Conservation (phyloP, 1,140 invertebrate species). For the Phymorhynchus buccinoides region DNA sequence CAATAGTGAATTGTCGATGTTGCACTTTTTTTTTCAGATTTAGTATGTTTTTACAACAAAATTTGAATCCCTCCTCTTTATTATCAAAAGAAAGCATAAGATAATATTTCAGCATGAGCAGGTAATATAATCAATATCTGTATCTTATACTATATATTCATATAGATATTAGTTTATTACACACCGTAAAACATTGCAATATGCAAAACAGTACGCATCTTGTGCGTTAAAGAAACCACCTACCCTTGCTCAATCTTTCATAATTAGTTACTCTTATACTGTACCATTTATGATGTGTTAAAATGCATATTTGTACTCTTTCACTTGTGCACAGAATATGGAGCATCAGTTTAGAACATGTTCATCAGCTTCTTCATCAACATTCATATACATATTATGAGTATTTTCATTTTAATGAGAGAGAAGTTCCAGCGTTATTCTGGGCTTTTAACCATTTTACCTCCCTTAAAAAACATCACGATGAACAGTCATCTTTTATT, state of each 20-base stretch:
- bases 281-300: neutral
- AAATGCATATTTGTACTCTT: neutral
- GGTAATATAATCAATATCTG: neutral
- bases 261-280: neutral
- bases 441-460: neutral
- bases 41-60: neutral
- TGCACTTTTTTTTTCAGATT: neutral
- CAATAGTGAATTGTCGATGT: neutral
- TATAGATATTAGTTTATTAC: neutral
- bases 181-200: neutral
- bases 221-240: neutral
- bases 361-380: neutral
- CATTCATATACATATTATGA: neutral
- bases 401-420: too few species aligned
- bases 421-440: neutral
- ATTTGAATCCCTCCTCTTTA: neutral
- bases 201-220: neutral
- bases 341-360: neutral
- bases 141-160: too few species aligned
- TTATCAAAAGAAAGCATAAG: neutral
- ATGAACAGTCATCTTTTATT: neutral
- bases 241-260: neutral
- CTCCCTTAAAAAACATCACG: neutral
- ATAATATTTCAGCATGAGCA: neutral
- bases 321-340: neutral